Evolutionary conservation across 2,888 invertebrate genomes (phyloP), one percentile per base, ranked within the genome.

Genomic region (Peribatodes rhomboidaria): DNA sequence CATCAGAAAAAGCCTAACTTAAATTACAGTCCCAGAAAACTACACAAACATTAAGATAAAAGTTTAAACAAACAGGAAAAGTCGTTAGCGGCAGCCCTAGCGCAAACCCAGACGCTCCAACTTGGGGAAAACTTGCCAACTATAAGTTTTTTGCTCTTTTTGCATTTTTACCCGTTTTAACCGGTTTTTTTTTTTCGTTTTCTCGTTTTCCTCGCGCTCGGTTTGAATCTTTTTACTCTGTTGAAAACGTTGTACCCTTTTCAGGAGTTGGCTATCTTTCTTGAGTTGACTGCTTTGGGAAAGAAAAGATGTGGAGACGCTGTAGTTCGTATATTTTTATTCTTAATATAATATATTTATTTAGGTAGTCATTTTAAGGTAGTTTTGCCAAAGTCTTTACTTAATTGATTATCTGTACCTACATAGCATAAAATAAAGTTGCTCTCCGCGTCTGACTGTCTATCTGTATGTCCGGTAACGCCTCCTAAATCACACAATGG

Each of bases 231-330:
- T 87, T 90, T 90, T 88, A 82, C 84, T 86, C 80, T 79, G 89
- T 65, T 60, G 65, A 65, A 87, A 91, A 89, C 90, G 90, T 73
- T 89, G 92, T 92, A 92, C 92, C 92, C 92, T 89, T 91, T 91
- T 90, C 91, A 90, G 86, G 86, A 92, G 90, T 89, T 89, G 85
- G 87, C 91, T 91, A 91, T 93, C 91, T 92, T 90, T 91, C 89
- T 89, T 87, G 86, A 92, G 87, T 91, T 90, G 84, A 88, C 87
- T 92, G 87, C 84, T 76, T 82, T 77, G 69, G 82, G 78, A 81
- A 76, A 79, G 44, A 56, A 66, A 67, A 66, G 64, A 71, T 63
- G 63, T 88, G 72, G 91, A 92, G 88, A 71, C 39, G 80, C 22
- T 16, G 8, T 54, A 0, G 20, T 22, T 14, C 10, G 41, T n/a